Evolutionary conservation across 2,888 invertebrate species (phyloP).

Genomic region (Cacoxenus indagator): DNA sequence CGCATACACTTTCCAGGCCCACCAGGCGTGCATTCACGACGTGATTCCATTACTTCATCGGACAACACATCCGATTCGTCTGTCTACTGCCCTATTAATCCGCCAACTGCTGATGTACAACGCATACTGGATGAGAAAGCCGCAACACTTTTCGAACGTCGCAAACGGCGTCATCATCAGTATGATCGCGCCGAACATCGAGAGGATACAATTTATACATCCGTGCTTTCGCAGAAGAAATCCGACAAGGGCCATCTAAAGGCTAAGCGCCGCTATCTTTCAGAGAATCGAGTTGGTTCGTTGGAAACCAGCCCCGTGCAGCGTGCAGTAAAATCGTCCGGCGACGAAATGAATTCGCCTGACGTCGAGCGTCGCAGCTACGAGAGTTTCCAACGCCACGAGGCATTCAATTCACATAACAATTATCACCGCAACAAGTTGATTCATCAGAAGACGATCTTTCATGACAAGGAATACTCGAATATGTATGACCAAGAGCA

Average conservation of each 20-base stretch:
- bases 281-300: slow-evolving; percentile 70
- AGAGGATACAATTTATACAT: slow-evolving; percentile 66
- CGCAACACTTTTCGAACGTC: slow-evolving; percentile 63
- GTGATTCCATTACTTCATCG: slow-evolving; percentile 64
- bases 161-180: slow-evolving; percentile 61
- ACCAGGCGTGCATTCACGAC: slow-evolving; percentile 49
- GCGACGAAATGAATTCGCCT: slow-evolving; percentile 59
- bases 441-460: slow-evolving; percentile 59
- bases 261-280: slow-evolving; percentile 66
- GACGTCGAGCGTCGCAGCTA: slow-evolving; percentile 55
- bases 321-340: slow-evolving; percentile 54
- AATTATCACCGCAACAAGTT: slow-evolving; percentile 68
- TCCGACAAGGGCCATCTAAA: slow-evolving; percentile 60
- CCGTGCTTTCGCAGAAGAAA: slow-evolving; percentile 64
- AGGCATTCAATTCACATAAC: slow-evolving; percentile 68
- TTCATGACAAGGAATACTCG: slow-evolving; percentile 51
- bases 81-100: slow-evolving; percentile 69
- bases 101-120: slow-evolving; percentile 66
- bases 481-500: slow-evolving; percentile 34
- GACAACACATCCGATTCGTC: slow-evolving; percentile 71
- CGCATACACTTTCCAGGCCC: slow-evolving; percentile 61
- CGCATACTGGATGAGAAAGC: slow-evolving; percentile 68
- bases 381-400: slow-evolving; percentile 64
- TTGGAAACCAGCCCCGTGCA: slow-evolving; percentile 65
- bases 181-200: slow-evolving; percentile 63